phyloP scores from a whole-genome alignment of 1,140 invertebrate species.

The Pteromalus puparum region DNA sequence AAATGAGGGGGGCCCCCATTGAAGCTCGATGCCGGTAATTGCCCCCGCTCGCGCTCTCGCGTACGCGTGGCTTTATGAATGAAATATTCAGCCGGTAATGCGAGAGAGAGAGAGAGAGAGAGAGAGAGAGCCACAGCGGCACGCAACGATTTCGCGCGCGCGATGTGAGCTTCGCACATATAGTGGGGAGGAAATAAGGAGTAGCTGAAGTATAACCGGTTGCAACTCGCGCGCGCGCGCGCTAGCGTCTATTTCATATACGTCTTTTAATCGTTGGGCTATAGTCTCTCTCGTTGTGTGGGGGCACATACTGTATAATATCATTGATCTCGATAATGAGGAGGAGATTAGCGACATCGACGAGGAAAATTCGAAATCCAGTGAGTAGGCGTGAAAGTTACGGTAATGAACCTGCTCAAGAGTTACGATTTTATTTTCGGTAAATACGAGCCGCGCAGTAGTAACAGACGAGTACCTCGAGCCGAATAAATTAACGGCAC shows the following conservation, averaged over 20 bases:
- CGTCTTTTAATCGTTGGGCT: neutral
- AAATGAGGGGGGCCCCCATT: conserved; percentile 39
- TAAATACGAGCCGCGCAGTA: neutral
- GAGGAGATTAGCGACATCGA: neutral
- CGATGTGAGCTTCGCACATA: neutral
- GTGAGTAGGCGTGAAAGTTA: neutral
- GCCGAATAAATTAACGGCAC: neutral
- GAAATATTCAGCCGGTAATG: conserved; percentile 70
- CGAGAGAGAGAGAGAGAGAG: conserved; percentile 41
- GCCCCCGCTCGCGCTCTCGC: conserved; percentile 49
- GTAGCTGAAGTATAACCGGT: conserved; percentile 27
- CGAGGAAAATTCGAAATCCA: too few species aligned
- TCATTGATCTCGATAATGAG: neutral
- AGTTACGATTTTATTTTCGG: neutral
- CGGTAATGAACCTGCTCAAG: neutral
- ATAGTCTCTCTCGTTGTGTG: neutral
- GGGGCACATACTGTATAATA: neutral
- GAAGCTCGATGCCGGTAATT: conserved; percentile 32
- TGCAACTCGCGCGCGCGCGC: conserved; percentile 32
- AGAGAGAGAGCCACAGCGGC: neutral
- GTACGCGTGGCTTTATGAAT: conserved; percentile 64
- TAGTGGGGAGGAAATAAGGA: neutral
- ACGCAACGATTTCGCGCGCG: neutral
- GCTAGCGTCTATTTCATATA: neutral
- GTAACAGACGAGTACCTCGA: neutral